Base-by-base conservation (phyloP, 2,888 invertebrate species). In the Eremobia ochroleuca region DNA sequence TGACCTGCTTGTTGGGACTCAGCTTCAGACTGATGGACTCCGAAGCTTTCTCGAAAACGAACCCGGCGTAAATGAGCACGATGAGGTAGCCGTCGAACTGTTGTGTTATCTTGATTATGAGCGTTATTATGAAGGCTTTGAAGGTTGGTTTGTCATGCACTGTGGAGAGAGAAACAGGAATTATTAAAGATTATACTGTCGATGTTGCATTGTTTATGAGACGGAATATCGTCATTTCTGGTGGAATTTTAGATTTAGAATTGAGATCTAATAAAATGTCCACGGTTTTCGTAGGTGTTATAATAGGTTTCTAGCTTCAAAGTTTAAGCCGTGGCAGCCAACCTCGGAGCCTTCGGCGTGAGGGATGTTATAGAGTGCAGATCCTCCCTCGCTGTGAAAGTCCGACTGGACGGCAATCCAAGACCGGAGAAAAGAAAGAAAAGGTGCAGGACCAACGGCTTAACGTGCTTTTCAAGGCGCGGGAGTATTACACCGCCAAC, bases 71-170 rank as follows among this genome's bases (percentile, higher is more conserved):
- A 73, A 97, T 96, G 28, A 97, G 92, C 4, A 96, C 95, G 73
- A 96, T 96, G 43, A 97, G 93, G 88, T 96, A 96, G 0, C 97
- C 97, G 81, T 96, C 94, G 85, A 97, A 96, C 82, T 97, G 97
- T 81, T 97, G 97, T 0, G 96, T 92, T 46, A 97, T 95, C 86
- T 96, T 96, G 71, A 97, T 95, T 11, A 96, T 93, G 11, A 96
- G 76, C 0, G 96, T 96, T 67, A 97, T 96, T 83, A 96, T 93
- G 89, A 97, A 96, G 2, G 96, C 96, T 86, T 95, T 96, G 75
- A 94, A 91, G 0, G 96, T 96, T 1, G 96, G 94, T 37, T 87
- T 92, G 92, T 97, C 96, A 72, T 93, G 89, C 31, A 93, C 96
- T 97, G 94, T 46, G 15, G 92, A 94, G 79, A 61, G 46, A 75